Evolutionary conservation across 2,113 vertebrate species (phyloP).

Genomic region (Steatornis caripensis): DNA sequence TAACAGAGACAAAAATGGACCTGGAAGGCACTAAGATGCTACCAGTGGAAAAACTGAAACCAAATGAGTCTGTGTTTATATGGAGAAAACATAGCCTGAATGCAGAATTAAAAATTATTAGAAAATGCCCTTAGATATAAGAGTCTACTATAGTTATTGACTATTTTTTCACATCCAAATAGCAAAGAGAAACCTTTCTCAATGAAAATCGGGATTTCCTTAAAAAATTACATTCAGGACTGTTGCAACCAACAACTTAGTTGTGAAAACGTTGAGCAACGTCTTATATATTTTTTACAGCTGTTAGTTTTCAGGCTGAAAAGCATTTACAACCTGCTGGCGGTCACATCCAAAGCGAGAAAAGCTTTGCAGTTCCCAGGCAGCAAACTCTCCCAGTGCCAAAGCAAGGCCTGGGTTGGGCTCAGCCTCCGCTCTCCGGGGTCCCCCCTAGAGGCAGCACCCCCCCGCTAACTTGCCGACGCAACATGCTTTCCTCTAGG

Average conservation of each 20-base stretch:
- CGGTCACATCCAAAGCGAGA: not conserved
- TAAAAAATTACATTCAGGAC: not conserved
- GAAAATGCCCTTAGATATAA: not conserved
- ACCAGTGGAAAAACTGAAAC: not conserved
- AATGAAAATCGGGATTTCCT: not conserved
- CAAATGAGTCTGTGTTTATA: not conserved
- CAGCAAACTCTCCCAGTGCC: not conserved
- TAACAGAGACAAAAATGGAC: not conserved
- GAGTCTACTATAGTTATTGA: not conserved
- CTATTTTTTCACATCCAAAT: not conserved
- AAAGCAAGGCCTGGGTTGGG: fast-evolving
- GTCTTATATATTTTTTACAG: not conserved
- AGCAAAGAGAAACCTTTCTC: not conserved
- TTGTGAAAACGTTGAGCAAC: not conserved
- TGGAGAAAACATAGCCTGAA: not conserved
- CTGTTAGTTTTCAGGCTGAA: not conserved
- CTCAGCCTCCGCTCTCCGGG: not conserved
- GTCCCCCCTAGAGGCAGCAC: too few relatives aligned
- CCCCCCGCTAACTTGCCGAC: not conserved
- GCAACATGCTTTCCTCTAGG: not conserved
- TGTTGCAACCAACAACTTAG: not conserved
- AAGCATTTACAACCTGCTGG: not conserved
- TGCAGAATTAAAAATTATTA: not conserved
- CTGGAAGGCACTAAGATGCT: not conserved
- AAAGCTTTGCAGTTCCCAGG: not conserved